These are phyloP conservation scores for Enteromius unitaeniatus DNA, from an alignment of 2,797 vertebrate genomes.

Conservation along the genomic window DNA sequence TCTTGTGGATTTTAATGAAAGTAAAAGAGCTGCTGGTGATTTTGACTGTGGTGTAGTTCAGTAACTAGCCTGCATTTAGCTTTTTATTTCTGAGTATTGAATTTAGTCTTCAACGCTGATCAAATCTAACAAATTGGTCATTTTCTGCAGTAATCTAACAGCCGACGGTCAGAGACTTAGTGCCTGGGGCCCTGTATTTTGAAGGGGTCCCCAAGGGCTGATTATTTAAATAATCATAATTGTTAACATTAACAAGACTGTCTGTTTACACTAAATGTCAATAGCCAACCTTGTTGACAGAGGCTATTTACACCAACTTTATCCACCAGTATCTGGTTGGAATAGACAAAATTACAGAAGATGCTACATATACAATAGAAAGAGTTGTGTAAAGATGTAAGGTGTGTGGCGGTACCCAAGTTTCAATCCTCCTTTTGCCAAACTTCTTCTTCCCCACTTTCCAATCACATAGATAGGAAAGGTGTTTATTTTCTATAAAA, in stretches of 20 bases:
- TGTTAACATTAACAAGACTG: not conserved
- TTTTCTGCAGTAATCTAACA: too few relatives aligned
- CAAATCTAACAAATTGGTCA: too few relatives aligned
- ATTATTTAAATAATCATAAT: not conserved
- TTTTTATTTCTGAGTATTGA: not conserved
- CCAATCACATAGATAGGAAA: too few relatives aligned
- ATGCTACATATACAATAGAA: not conserved
- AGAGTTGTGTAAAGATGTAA: too few relatives aligned
- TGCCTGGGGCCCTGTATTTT: not conserved
- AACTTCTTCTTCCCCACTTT: not conserved
- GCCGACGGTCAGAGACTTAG: too few relatives aligned
- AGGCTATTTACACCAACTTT: not conserved
- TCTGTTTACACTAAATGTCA: not conserved
- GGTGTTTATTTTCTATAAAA: too few relatives aligned
- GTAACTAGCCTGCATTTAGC: not conserved
- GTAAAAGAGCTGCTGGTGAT: too few relatives aligned
- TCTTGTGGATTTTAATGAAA: too few relatives aligned
- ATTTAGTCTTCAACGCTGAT: not conserved
- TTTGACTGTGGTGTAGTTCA: too few relatives aligned
- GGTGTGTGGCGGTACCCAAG: too few relatives aligned
- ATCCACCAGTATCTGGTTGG: not conserved
- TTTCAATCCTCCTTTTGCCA: not conserved
- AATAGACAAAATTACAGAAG: not conserved
- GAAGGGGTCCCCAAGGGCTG: not conserved
- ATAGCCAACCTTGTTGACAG: not conserved